Evolutionary conservation across 2,888 invertebrate genomes (phyloP), one percentile per base, ranked within the genome.

Genomic region (Diarsia dahlii): DNA sequence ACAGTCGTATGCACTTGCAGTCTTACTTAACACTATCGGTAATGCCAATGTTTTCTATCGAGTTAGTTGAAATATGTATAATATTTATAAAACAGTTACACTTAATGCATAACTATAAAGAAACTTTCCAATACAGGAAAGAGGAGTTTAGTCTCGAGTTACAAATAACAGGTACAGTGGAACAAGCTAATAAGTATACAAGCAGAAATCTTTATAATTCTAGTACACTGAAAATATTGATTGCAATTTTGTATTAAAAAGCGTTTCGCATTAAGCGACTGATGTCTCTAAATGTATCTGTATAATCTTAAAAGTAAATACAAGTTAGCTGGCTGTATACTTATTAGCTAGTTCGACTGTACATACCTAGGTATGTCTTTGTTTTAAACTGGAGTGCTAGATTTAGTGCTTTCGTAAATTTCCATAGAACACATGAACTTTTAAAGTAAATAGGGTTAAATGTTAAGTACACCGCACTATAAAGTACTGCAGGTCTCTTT

Each of bases 41-140:
- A 69, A 63, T 67, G 69, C 60, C 45, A 75, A 76, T 76, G 50
- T 81, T 84, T 75, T 69, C 8, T 39, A 56, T 56, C 6, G 45
- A 65, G 60, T 60, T 52, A 52, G 60, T 60, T 73, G 28, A 64
- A 70, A 67, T 45, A 68, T 69, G 15, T 39, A 45, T 64, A 67
- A 62, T 75, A 52, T 81, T 81, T 74, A 74, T 56, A 28, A 81
- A 67, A 56, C 50, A 75, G 20, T 52, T 60, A 46, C 20, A 15
- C 18, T 12, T n/a, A n/a, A 39, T 48, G 10, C 3, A 48, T 46
- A 52, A 28, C 64, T 75, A 39, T 20, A 13, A 13, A 62, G 13
- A 48, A 50, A 20, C 15, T 79, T 70, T 54, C 46, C 46, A n/a
- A 39, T 70, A n/a, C 60, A 52, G 34, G 23, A 34, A 52, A 23